Conservation (phyloP, 2,888 invertebrate species). For the Minunthozetes semirufus region DNA sequence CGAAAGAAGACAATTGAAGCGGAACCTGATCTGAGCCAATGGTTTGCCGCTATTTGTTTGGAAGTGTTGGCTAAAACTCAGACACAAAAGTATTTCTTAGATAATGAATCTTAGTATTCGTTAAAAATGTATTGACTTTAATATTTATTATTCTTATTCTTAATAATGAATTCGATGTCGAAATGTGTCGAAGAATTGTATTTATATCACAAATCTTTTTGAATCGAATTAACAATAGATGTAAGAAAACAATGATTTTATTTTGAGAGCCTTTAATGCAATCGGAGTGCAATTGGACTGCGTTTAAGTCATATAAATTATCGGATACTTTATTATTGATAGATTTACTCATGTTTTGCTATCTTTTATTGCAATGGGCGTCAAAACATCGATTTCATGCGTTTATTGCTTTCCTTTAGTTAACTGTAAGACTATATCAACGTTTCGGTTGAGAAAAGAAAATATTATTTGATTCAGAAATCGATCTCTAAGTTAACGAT, state of each 20-base stretch:
- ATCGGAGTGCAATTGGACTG: not conserved
- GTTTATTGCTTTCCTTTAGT: not conserved
- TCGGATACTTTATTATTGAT: slow-evolving; percentile 20
- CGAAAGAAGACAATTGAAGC: not conserved
- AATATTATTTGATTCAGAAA: slow-evolving; percentile 12
- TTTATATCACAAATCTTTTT: not conserved
- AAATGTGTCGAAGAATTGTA: not conserved
- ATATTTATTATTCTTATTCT: not conserved
- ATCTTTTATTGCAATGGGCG: slow-evolving; percentile 14
- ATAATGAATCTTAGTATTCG: not conserved
- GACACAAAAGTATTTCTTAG: no score
- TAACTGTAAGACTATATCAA: not conserved
- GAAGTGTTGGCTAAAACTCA: no score
- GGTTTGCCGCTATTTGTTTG: no score
- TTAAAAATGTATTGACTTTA: not conserved
- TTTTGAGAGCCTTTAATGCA: not conserved
- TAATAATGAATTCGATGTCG: not conserved
- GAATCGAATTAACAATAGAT: not conserved
- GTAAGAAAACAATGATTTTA: not conserved
- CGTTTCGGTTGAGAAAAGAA: not conserved
- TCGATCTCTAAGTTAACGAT: slow-evolving; percentile 6
- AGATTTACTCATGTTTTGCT: not conserved
- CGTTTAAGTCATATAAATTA: slow-evolving; percentile 25
- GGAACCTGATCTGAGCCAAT: not conserved
- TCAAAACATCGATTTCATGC: not conserved